A percentile compares a stretch with the other conserved stretches of the same genome.
phyloP scores from a whole-genome alignment of 1,140 invertebrate genomes.

The Ditylenchus dipsaci region DNA sequence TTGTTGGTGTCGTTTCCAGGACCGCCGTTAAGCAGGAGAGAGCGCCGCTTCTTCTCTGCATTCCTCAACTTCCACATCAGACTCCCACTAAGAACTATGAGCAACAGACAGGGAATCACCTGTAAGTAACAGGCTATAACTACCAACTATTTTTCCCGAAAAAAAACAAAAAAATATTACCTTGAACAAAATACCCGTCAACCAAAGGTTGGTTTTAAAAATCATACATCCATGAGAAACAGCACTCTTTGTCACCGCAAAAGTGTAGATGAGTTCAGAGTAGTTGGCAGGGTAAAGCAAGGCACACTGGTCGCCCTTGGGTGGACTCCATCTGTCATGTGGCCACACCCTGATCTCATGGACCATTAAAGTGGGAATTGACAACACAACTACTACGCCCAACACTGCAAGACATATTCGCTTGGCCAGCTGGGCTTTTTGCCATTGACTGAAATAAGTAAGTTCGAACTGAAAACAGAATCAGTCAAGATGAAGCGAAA shows the following conservation, averaged over 20 bases:
- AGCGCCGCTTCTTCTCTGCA: constrained; percentile 41
- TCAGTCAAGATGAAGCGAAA: too few relatives aligned
- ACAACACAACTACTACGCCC: constrained; percentile 39
- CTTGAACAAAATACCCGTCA: constrained; percentile 53
- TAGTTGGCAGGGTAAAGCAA: constrained; percentile 32
- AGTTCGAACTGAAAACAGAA: neutral
- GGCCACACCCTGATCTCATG: constrained; percentile 45
- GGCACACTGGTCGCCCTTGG: neutral
- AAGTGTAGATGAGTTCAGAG: constrained; percentile 32
- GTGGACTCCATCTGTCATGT: constrained; percentile 26
- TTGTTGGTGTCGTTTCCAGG: neutral
- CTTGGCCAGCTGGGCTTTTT: constrained; percentile 37
- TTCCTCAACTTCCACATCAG: constrained; percentile 41
- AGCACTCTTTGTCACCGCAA: constrained; percentile 21
- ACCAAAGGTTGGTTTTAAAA: constrained; percentile 52
- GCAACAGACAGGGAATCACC: constrained; percentile 50
- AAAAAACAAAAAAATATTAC: neutral
- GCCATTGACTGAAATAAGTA: constrained; percentile 43
- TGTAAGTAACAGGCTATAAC: constrained; percentile 5
- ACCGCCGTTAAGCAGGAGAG: constrained; percentile 24
- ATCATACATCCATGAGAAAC: constrained; percentile 41
- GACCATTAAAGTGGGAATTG: constrained; percentile 45
- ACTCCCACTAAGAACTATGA: constrained; percentile 43
- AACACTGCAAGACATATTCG: constrained; percentile 39
- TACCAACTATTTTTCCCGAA: neutral